Percentiles rank a stretch among this genome's conserved stretches.
Evolutionary conservation across 2,888 invertebrate species (phyloP).

Genomic region (Drosophila suboccidentalis): DNA sequence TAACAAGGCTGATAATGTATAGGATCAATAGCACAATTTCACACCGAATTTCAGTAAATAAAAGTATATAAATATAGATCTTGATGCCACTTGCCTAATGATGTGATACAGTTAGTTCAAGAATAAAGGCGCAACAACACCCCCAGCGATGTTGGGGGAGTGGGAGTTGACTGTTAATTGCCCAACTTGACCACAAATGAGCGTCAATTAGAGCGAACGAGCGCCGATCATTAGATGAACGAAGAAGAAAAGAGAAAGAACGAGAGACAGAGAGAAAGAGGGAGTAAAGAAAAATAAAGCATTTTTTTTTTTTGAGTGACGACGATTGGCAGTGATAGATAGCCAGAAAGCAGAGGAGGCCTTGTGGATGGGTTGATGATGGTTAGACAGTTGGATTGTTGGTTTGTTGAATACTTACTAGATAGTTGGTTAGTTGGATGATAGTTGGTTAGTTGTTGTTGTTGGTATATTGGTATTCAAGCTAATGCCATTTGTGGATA

Average conservation of each 20-base stretch:
- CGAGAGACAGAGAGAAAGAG: not conserved
- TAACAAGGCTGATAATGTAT: not conserved
- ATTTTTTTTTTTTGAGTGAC: conserved; percentile 45
- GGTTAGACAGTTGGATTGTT: conserved; percentile 24
- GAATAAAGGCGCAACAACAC: not conserved
- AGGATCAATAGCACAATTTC: conserved; percentile 12
- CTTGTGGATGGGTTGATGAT: conserved; percentile 37
- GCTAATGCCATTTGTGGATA: conserved; percentile 72
- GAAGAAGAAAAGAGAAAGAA: conserved; percentile 8
- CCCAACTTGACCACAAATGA: conserved; percentile 41
- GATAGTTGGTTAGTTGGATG: conserved; percentile 34
- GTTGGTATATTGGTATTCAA: conserved; percentile 55
- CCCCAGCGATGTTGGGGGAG: conserved; percentile 13
- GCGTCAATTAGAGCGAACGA: conserved; percentile 73
- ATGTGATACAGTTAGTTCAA: conserved; percentile 18
- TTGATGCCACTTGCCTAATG: conserved; percentile 3
- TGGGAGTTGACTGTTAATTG: conserved; percentile 46
- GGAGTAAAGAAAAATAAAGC: not conserved
- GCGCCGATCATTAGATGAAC: conserved; percentile 65
- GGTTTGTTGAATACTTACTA: conserved; percentile 20
- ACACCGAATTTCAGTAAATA: not conserved
- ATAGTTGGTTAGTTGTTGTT: conserved; percentile 24
- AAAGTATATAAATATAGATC: conserved; percentile 5
- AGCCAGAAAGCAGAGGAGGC: conserved; percentile 37
- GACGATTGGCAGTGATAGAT: conserved; percentile 77